A percentile compares a stretch with the other conserved stretches of the same genome.
These are phyloP conservation scores for Heliothis virescens DNA, from an alignment of 1,140 invertebrate genomes.

Conservation along the genomic window DNA sequence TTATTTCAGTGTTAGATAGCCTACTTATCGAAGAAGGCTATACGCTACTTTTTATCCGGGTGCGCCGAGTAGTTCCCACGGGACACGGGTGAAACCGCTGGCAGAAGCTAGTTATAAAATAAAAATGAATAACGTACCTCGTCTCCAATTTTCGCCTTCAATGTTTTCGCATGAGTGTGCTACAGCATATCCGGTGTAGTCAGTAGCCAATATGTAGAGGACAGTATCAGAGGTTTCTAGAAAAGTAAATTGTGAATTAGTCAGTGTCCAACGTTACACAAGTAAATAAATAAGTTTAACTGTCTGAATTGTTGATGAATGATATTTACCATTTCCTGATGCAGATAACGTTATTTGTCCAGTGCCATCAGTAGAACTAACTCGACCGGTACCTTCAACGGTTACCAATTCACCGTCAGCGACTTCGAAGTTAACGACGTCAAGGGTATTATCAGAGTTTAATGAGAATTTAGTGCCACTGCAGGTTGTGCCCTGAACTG, in stretches of 20 bases:
- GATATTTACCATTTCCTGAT: background rate
- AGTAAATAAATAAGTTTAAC: background rate
- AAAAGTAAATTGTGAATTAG: background rate
- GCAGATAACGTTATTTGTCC: background rate
- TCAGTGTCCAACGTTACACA: background rate
- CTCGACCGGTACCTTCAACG: constrained; percentile 61
- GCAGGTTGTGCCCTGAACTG: constrained; percentile 63
- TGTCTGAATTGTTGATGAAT: background rate
- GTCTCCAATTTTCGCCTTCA: background rate
- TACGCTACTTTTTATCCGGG: no score
- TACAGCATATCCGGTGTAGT: constrained; percentile 40
- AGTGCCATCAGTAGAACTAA: background rate
- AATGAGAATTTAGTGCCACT: constrained; percentile 64
- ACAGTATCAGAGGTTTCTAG: background rate
- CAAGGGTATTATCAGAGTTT: constrained; percentile 55
- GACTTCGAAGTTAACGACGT: constrained; percentile 71
- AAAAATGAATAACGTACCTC: background rate
- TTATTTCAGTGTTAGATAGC: no score
- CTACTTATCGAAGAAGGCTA: no score
- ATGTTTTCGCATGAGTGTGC: constrained; percentile 28
- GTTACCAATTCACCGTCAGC: constrained; percentile 53
- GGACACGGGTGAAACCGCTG: no score
- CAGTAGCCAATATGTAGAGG: constrained; percentile 36
- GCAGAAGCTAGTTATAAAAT: no score
- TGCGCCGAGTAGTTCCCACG: no score